Percentiles rank a stretch among this genome's conserved stretches.
These are phyloP conservation scores for Tetragnatha montana DNA, from an alignment of 2,888 invertebrate genomes.

Conservation along the genomic window DNA sequence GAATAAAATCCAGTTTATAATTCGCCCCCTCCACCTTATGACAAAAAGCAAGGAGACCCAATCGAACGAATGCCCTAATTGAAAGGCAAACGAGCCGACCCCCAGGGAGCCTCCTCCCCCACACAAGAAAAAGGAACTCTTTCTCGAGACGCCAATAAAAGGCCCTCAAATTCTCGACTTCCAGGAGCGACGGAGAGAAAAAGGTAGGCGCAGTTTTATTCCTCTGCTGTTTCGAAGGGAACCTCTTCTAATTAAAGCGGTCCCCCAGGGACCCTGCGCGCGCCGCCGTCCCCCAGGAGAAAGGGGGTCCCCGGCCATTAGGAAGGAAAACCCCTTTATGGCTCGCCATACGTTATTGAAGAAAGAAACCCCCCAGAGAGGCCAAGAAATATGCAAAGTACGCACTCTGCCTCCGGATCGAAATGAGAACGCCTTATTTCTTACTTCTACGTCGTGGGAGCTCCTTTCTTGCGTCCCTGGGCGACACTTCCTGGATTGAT, in stretches of 20 bases:
- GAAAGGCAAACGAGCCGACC: constrained; percentile 7
- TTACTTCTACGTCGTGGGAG: constrained; percentile 24
- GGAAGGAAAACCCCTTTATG: not conserved
- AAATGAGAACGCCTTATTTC: constrained; percentile 46
- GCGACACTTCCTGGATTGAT: constrained; percentile 33
- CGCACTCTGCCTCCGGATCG: constrained; percentile 1
- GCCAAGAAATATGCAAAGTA: constrained; percentile 70
- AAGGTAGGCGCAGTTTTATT: constrained; percentile 4
- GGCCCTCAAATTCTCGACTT: constrained; percentile 4
- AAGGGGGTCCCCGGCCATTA: constrained; percentile 1
- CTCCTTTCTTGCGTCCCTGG: not conserved
- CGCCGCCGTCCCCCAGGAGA: not conserved
- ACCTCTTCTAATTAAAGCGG: constrained; percentile 68
- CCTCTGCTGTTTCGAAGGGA: constrained; percentile 12
- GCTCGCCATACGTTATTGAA: constrained; percentile 67
- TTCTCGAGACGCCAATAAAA: not conserved
- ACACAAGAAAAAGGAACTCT: constrained; percentile 39
- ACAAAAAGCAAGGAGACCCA: not conserved
- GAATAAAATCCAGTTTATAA: no score
- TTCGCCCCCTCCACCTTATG: no score
- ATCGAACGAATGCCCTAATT: not conserved
- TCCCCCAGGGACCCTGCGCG: constrained; percentile 26
- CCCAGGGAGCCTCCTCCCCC: constrained; percentile 14
- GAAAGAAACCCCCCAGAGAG: constrained; percentile 53
- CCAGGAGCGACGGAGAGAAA: constrained; percentile 10